Evolutionary conservation across 2,113 vertebrate species (phyloP).

Genomic region (Deroptyus accipitrinus): DNA sequence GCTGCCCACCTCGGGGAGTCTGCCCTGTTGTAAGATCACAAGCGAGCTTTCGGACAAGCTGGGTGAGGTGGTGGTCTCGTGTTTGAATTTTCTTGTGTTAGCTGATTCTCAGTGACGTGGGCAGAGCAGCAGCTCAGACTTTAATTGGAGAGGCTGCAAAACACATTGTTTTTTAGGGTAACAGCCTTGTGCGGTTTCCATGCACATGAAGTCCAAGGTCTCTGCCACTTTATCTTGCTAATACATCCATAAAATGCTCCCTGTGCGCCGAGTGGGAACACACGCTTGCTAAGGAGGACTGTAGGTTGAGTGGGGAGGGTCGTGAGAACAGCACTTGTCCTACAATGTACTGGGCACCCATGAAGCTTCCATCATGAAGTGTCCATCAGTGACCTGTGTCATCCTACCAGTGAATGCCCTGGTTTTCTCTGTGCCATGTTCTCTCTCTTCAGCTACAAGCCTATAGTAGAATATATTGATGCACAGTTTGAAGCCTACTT

Average conservation of each 20-base stretch:
- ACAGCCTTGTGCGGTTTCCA: neutral
- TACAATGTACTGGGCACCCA: fast-evolving
- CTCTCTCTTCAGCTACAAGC: constrained; percentile 75
- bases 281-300: neutral
- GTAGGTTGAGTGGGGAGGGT: neutral
- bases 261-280: neutral
- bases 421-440: neutral
- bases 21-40: neutral
- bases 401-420: neutral
- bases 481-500: constrained; percentile 83
- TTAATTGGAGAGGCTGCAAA: neutral
- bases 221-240: neutral
- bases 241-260: fast-evolving
- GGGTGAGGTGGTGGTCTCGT: neutral
- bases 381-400: fast-evolving
- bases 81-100: fast-evolving
- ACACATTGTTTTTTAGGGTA: fast-evolving
- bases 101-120: neutral
- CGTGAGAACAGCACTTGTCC: neutral
- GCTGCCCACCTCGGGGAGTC: too few species aligned
- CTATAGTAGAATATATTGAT: constrained; percentile 83
- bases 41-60: neutral
- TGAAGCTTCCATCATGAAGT: neutral
- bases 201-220: neutral
- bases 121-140: neutral